Evolutionary conservation across 2,113 vertebrate genomes (phyloP).

Genomic region (Atrichornis clamosus): DNA sequence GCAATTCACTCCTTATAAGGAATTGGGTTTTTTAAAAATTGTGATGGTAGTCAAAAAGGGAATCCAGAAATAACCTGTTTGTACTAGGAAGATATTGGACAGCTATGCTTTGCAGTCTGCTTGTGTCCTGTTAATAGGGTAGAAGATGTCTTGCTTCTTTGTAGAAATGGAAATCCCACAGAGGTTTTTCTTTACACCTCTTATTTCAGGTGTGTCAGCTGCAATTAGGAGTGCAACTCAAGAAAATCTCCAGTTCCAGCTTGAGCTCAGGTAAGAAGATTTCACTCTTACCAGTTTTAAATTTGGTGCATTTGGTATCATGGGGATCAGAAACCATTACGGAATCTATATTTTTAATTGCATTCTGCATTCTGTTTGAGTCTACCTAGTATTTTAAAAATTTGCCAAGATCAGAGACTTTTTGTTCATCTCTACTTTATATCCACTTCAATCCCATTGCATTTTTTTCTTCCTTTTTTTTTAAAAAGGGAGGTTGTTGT

Average conservation of each 20-base stretch:
- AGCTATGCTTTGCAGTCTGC: background rate
- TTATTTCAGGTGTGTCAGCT: background rate
- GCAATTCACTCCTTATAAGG: background rate
- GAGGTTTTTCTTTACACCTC: background rate
- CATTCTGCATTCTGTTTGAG: background rate
- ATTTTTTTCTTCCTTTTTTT: background rate
- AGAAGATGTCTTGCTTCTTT: background rate
- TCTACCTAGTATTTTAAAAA: background rate
- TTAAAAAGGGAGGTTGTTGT: background rate
- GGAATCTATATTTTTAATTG: background rate
- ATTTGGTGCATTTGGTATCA: background rate
- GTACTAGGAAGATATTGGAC: background rate
- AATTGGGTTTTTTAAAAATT: background rate
- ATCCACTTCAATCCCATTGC: background rate
- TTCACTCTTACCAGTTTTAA: background rate
- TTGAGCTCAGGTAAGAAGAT: background rate
- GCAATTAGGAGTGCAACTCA: background rate
- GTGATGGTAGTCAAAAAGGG: background rate
- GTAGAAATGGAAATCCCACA: background rate
- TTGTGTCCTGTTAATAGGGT: background rate
- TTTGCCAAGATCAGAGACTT: background rate
- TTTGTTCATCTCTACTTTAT: background rate
- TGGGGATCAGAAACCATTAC: background rate
- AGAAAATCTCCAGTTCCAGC: background rate
- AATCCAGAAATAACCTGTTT: background rate